A percentile compares a stretch with the other conserved stretches of the same genome.
These are phyloP conservation scores for Mesaphorura yosii DNA, from an alignment of 1,140 invertebrate genomes.

Conservation along the genomic window DNA sequence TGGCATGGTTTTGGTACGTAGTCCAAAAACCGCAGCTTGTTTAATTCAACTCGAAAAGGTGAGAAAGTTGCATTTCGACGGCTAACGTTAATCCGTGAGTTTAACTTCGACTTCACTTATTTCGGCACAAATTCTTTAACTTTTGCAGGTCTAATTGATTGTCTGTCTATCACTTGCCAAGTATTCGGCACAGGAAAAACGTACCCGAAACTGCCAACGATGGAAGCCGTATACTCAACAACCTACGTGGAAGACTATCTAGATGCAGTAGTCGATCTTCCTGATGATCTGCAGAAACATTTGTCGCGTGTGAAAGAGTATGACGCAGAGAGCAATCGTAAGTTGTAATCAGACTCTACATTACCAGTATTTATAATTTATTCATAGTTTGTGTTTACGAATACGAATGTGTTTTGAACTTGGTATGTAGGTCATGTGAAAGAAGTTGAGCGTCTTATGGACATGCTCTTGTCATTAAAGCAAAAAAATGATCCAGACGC, in stretches of 20 bases:
- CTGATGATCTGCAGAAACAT: slow-evolving; percentile 82
- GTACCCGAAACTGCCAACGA: no score
- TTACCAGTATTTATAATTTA: neutral
- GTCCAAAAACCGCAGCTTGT: no score
- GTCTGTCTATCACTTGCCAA: neutral
- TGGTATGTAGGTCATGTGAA: neutral
- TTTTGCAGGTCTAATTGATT: neutral
- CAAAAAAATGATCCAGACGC: neutral
- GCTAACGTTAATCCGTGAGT: neutral
- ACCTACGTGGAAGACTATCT: slow-evolving; percentile 91
- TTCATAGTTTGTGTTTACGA: neutral
- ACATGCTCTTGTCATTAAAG: neutral
- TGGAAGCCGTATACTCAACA: slow-evolving; percentile 76
- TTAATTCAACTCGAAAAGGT: no score
- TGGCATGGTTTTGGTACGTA: no score
- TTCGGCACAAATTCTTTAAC: no score
- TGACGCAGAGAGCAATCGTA: slow-evolving; percentile 81
- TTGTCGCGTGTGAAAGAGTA: slow-evolving; percentile 80
- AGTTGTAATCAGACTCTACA: slow-evolving; percentile 27
- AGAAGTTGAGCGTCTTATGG: neutral
- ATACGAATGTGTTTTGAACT: neutral
- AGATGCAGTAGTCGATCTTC: slow-evolving; percentile 89
- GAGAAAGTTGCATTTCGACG: no score
- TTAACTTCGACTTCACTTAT: neutral
- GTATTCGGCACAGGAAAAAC: neutral